These are phyloP conservation scores for Strongylocentrotus purpuratus DNA, from an alignment of 35 echinoderm and acorn worm genomes.

Conservation along the genomic window DNA sequence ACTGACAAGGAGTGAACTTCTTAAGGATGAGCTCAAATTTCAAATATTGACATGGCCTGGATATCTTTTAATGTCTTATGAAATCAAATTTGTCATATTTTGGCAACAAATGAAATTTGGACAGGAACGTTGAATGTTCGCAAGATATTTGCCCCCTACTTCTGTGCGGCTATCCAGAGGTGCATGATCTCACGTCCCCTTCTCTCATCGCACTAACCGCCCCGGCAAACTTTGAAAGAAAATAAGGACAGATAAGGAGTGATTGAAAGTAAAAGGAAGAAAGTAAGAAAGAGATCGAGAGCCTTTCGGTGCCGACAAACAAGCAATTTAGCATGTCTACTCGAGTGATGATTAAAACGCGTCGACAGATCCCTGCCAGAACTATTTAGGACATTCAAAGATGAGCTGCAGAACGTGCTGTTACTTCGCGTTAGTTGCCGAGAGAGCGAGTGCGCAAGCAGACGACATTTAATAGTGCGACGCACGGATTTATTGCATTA, in stretches of 20 bases:
- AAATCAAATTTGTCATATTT: too few relatives aligned
- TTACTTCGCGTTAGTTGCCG: neutral
- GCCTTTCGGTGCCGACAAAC: slow-evolving; percentile 26
- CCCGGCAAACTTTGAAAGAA: neutral
- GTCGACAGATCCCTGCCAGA: slow-evolving; percentile 21
- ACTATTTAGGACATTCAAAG: neutral
- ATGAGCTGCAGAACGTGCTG: neutral
- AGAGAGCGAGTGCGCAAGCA: neutral
- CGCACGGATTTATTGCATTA: neutral
- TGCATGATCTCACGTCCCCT: neutral
- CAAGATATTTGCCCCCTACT: neutral
- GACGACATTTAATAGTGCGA: neutral
- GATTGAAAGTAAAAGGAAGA: neutral
- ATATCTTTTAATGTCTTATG: too few relatives aligned
- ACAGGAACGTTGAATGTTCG: too few relatives aligned
- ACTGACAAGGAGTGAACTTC: too few relatives aligned
- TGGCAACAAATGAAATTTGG: too few relatives aligned
- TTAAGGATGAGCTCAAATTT: too few relatives aligned
- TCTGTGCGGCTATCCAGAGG: neutral
- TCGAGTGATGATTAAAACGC: slow-evolving; percentile 38
- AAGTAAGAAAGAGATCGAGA: neutral
- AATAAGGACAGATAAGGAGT: neutral
- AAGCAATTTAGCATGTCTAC: slow-evolving; percentile 39
- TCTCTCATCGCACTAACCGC: neutral
- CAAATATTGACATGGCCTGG: too few relatives aligned